A percentile compares a stretch with the other conserved stretches of the same genome.
These are phyloP conservation scores for Crematogaster levior DNA, from an alignment of 2,888 invertebrate species.

Conservation along the genomic window DNA sequence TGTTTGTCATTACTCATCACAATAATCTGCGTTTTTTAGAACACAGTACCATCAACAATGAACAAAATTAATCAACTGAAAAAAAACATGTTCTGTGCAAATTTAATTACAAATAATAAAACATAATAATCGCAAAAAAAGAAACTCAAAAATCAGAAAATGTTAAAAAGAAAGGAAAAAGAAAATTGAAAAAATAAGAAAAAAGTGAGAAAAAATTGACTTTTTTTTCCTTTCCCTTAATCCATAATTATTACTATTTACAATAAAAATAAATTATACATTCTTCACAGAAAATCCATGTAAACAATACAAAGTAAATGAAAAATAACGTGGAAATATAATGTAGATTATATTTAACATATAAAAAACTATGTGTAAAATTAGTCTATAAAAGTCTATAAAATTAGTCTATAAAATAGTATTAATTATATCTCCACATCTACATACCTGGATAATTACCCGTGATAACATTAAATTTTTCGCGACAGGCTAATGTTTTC, in stretches of 20 bases:
- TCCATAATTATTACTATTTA: background rate
- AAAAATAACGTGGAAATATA: background rate
- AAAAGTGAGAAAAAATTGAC: background rate
- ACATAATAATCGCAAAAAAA: background rate
- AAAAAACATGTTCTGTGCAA: constrained; percentile 16
- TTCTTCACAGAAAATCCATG: background rate
- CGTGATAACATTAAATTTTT: constrained; percentile 44
- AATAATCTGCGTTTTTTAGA: constrained; percentile 40
- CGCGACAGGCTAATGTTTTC: constrained; percentile 87
- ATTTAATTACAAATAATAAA: background rate
- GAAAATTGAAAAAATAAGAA: background rate
- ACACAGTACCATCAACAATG: constrained; percentile 17
- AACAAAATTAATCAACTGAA: constrained; percentile 48
- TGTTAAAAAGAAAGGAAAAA: background rate
- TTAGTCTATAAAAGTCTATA: too few species aligned
- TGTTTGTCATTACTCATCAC: constrained; percentile 35
- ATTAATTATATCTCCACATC: constrained; percentile 11
- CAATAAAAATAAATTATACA: background rate
- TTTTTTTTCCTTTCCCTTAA: too few species aligned
- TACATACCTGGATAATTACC: constrained; percentile 37
- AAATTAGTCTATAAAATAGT: background rate
- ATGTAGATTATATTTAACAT: background rate
- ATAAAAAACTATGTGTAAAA: background rate
- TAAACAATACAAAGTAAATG: background rate
- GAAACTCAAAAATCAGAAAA: background rate